Conservation (phyloP, 1,140 invertebrate genomes). For the Triops longicaudatus region DNA sequence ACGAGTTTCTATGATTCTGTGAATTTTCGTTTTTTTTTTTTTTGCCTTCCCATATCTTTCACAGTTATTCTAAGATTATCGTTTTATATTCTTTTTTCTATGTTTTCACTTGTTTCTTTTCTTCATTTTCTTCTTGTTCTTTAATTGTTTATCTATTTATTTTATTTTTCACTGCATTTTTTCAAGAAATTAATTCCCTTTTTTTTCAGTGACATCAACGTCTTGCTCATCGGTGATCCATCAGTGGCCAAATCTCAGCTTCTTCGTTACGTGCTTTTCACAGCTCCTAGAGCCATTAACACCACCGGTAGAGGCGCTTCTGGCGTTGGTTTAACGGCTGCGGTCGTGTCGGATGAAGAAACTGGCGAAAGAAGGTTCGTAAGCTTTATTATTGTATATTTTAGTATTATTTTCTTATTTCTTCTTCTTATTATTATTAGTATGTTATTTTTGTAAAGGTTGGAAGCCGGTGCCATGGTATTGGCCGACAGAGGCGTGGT, state of each 20-base stretch:
- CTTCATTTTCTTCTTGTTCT: not conserved
- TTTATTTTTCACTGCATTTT: too few relatives aligned
- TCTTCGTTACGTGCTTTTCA: conserved; percentile 85
- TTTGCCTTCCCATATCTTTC: too few relatives aligned
- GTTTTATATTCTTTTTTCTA: too few relatives aligned
- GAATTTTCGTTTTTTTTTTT: too few relatives aligned
- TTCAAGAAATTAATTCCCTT: conserved; percentile 26
- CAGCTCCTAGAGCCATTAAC: conserved; percentile 88
- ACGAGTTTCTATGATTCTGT: too few relatives aligned
- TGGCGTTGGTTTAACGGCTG: conserved; percentile 96
- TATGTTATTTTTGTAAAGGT: too few relatives aligned
- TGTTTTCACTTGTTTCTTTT: too few relatives aligned
- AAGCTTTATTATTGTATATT: conserved; percentile 17
- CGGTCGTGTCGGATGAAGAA: conserved; percentile 91
- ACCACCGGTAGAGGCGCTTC: conserved; percentile 85
- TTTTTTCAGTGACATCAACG: conserved; percentile 78
- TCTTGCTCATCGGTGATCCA: conserved; percentile 95
- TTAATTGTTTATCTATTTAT: not conserved
- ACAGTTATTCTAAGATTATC: too few relatives aligned
- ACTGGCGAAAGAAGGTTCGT: conserved; percentile 65
- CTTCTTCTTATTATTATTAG: too few relatives aligned
- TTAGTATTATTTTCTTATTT: conserved; percentile 31
- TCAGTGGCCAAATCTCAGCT: conserved; percentile 98
- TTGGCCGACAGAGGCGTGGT: conserved; percentile 94
- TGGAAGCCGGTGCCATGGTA: conserved; percentile 99